Conservation (phyloP, 2,113 vertebrate genomes). For the Cinclus mexicanus region DNA sequence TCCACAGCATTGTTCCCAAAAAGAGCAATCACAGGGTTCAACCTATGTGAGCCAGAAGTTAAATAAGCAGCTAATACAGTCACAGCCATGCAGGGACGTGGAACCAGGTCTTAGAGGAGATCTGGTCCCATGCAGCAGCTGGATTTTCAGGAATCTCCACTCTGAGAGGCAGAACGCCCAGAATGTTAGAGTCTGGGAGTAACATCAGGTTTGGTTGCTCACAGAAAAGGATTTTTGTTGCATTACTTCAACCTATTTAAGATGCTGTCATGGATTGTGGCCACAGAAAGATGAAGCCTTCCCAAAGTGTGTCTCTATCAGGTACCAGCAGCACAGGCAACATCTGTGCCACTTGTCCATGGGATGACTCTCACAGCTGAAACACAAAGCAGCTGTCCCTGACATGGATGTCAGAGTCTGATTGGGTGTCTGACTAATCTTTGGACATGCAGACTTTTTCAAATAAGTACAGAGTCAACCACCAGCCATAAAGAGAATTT, state of each 20-base stretch:
- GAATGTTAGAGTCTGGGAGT: neutral
- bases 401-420: neutral
- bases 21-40: neutral
- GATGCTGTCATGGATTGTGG: neutral
- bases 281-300: neutral
- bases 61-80: neutral
- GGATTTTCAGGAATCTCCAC: neutral
- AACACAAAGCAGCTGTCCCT: neutral
- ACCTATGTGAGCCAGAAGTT: rapidly evolving
- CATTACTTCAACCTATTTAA: neutral
- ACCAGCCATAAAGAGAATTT: neutral
- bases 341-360: neutral
- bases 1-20: neutral
- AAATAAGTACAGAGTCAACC: neutral
- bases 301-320: neutral
- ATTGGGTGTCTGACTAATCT: neutral
- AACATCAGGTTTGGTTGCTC: neutral
- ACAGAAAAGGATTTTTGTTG: neutral
- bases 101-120: neutral
- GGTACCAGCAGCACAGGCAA: neutral
- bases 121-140: neutral
- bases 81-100: rapidly evolving
- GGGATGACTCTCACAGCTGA: neutral
- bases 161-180: neutral
- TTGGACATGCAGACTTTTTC: neutral